A percentile compares a stretch with the other conserved stretches of the same genome.
Evolutionary conservation across 2,888 invertebrate species (phyloP).

Genomic region (Synergus umbraculus): DNA sequence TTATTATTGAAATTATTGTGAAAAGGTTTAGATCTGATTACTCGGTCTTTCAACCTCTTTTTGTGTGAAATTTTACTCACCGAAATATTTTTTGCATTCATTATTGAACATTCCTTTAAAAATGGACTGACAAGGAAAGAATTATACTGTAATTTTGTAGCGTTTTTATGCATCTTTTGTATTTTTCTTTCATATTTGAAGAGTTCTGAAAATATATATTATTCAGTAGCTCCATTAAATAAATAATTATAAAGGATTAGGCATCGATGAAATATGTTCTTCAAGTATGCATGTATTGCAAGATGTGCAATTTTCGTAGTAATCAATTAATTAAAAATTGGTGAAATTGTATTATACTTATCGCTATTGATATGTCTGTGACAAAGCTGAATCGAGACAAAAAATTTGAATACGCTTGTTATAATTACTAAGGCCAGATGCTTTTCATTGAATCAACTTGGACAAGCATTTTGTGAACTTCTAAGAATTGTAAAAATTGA

Average conservation of each 20-base stretch:
- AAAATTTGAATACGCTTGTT: background rate
- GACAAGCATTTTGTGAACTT: background rate
- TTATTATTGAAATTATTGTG: background rate
- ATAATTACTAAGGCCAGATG: background rate
- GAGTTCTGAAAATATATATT: background rate
- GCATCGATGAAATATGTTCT: conserved; percentile 29
- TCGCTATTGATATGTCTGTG: background rate
- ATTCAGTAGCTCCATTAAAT: background rate
- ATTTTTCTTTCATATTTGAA: conserved; percentile 10
- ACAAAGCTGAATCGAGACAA: background rate
- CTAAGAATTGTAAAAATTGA: too few species aligned
- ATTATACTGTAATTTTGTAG: too few species aligned
- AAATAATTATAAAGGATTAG: background rate
- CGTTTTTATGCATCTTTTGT: background rate
- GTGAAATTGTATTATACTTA: conserved; percentile 27
- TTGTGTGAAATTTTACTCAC: background rate
- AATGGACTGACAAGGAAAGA: background rate
- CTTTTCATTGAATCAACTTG: conserved; percentile 13
- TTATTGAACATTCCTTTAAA: background rate
- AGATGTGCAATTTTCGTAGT: conserved; percentile 15
- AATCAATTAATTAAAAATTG: conserved; percentile 21
- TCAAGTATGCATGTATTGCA: conserved; percentile 18
- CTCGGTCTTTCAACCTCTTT: background rate
- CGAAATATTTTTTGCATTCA: background rate
- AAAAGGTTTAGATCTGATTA: conserved; percentile 17